Base-by-base conservation (phyloP, 2,888 invertebrate species). In the Leptura quadrifasciata region DNA sequence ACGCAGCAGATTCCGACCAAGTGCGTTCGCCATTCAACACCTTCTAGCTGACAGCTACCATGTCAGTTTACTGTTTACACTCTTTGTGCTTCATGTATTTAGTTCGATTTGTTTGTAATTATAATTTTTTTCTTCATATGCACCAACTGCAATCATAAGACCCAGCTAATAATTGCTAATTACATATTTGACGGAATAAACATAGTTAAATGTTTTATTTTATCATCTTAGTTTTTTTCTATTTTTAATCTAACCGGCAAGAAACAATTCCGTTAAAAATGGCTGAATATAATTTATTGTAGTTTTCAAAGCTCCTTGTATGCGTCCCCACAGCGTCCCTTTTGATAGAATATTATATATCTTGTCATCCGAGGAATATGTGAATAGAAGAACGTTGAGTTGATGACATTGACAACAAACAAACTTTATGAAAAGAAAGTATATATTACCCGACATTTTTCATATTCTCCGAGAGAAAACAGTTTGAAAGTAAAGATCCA, bases 391-490 rank as follows among this genome's bases (percentile, higher is more conserved):
- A 31, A 39, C 39, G 58, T 39, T 47, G 15, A 69, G 69, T 58
- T 69, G 39, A 69, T 47, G 58, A 58, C 69, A 69, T 69, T 69
- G 69, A 69, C 69, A 69, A 58, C 69, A 69, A 69, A 69, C 57
- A 69, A 69, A 60, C 69, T 71, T 61, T 71, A 39, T 71, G 61
- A 71, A 71, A 61, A 52, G 52, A 52, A 60, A 39, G 58, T 70
- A 70, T 70, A 70, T 70, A 71, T 71, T 71, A 71, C 47, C 71
- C 52, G 20, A 24, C 60, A 71, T 71, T 71, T 71, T 71, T 71
- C 71, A 71, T 71, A 27, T 71, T 61, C 52, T 71, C 61, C 21
- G 18, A 58, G 60, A 70, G 60, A 70, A 61, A 60, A 60, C 47
- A 52, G 52, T 61, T 61, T 18, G 24, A 71, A 58, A 47, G 47